Conservation (phyloP, 1,140 invertebrate species). For the Oppia nitens region DNA sequence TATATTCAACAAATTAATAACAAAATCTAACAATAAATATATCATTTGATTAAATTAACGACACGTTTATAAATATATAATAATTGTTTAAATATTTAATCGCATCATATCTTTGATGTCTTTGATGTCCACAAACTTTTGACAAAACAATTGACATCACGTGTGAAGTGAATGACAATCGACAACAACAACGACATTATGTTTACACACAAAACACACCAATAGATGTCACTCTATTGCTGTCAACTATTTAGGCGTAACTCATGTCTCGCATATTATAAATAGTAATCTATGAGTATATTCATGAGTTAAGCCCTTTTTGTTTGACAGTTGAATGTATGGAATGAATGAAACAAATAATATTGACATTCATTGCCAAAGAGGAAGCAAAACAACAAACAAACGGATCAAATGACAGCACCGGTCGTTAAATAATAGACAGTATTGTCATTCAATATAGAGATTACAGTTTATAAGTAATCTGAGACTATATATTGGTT, state of each 20-base stretch:
- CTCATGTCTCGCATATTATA: not conserved
- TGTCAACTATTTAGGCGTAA: slow-evolving; percentile 6
- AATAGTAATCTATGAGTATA: not conserved
- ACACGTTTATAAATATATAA: not conserved
- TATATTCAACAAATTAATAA: not conserved
- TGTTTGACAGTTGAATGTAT: not conserved
- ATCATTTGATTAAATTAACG: not conserved
- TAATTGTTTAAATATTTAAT: not conserved
- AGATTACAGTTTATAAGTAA: too few species aligned
- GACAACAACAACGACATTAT: slow-evolving; percentile 1
- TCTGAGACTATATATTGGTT: too few species aligned
- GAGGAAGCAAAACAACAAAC: not conserved
- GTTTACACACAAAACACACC: slow-evolving; percentile 7
- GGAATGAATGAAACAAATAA: not conserved
- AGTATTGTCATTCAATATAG: too few species aligned
- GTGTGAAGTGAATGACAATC: not conserved
- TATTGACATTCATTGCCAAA: not conserved
- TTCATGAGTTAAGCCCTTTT: not conserved
- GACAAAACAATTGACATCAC: not conserved
- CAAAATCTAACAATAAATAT: not conserved
- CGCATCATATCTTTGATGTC: not conserved
- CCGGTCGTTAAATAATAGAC: too few species aligned
- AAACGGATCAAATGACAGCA: too few species aligned
- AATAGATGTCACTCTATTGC: slow-evolving; percentile 9
- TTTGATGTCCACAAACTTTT: slow-evolving; percentile 6